Percentiles rank a stretch among this genome's conserved stretches.
phyloP scores from a whole-genome alignment of 2,113 vertebrate species.

The Cathartes aura region DNA sequence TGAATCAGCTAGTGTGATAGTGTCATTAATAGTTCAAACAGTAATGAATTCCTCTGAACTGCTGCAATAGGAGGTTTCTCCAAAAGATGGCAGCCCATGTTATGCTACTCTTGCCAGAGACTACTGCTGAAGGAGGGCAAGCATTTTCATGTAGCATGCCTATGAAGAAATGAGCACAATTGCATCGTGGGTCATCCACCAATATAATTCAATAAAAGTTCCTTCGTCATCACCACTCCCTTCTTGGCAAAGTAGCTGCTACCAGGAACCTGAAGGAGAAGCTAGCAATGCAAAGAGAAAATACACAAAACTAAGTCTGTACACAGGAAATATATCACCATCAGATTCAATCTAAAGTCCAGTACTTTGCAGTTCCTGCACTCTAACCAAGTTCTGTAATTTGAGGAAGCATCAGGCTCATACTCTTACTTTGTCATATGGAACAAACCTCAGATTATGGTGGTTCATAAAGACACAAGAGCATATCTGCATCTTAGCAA shows the following conservation, averaged over 20 bases:
- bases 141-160: neutral
- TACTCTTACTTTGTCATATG: neutral
- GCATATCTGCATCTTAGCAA: neutral
- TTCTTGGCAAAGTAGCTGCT: neutral
- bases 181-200: neutral
- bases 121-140: neutral
- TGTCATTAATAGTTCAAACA: neutral
- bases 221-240: neutral
- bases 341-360: neutral
- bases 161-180: neutral
- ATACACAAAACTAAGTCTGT: neutral
- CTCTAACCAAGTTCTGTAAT: neutral
- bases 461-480: neutral
- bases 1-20: neutral
- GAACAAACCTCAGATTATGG: neutral
- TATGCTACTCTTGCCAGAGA: neutral
- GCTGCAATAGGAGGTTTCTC: neutral
- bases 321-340: neutral
- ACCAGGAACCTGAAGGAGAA: neutral
- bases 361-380: neutral
- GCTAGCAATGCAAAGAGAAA: neutral
- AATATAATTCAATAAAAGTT: neutral
- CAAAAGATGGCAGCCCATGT: neutral
- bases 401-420: neutral
- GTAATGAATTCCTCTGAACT: neutral